Percentiles rank a stretch among this genome's conserved stretches.
phyloP scores from a whole-genome alignment of 2,888 invertebrate genomes.

The Melanargia galathea region DNA sequence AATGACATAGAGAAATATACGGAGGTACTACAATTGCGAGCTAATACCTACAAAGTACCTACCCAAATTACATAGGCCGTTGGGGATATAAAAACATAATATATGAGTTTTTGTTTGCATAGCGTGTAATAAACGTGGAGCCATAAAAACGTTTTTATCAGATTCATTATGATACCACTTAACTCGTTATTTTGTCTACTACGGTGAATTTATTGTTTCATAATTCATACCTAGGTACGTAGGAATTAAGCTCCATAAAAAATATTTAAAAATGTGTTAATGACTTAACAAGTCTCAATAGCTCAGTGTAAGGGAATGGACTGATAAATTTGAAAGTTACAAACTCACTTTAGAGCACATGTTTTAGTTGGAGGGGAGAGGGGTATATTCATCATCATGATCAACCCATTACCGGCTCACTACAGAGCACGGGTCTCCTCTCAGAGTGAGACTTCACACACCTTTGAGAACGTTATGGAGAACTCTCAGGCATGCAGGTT shows the following conservation, averaged over 20 bases:
- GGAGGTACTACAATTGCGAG: slow-evolving; percentile 20
- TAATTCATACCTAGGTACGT: neutral
- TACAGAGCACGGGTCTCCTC: too few species aligned
- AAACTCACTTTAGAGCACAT: too few species aligned
- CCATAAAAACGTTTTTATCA: slow-evolving; percentile 29
- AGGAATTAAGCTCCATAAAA: neutral
- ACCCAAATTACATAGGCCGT: slow-evolving; percentile 35
- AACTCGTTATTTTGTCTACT: slow-evolving; percentile 11
- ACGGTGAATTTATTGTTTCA: neutral
- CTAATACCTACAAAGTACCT: slow-evolving; percentile 35
- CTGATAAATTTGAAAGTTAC: too few species aligned
- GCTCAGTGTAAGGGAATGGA: too few species aligned
- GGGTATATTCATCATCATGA: too few species aligned
- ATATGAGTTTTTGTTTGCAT: slow-evolving; percentile 34
- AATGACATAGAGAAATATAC: slow-evolving; percentile 18
- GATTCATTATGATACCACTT: slow-evolving; percentile 27
- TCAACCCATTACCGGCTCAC: too few species aligned
- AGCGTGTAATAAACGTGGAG: slow-evolving; percentile 27
- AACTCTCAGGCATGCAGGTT: too few species aligned
- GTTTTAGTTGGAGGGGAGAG: too few species aligned
- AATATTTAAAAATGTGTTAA: too few species aligned
- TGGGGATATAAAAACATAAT: slow-evolving; percentile 35
- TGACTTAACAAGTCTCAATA: too few species aligned
- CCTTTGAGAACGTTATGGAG: too few species aligned
- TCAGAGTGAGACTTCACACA: too few species aligned